These are phyloP conservation scores for Melierax canorus DNA, from an alignment of 2,113 vertebrate genomes.

Conservation along the genomic window DNA sequence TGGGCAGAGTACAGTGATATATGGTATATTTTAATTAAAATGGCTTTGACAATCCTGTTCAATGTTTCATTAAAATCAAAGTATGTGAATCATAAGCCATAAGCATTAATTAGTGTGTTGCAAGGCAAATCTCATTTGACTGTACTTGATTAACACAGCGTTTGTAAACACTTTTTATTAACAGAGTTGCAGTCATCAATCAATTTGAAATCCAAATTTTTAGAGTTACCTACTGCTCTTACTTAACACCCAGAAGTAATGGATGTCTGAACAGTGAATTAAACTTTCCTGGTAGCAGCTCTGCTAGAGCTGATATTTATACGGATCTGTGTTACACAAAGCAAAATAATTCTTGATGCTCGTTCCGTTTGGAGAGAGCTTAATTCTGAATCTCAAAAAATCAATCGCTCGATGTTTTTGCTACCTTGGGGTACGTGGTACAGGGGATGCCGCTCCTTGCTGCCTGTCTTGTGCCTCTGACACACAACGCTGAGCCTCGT, in stretches of 20 bases:
- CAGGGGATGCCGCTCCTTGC: not conserved
- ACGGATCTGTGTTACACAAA: not conserved
- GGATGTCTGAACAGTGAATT: not conserved
- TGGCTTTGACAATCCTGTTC: not conserved
- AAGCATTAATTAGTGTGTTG: conserved; percentile 29
- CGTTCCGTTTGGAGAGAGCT: accelerated
- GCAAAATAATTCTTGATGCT: not conserved
- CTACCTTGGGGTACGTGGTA: not conserved
- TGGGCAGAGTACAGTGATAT: not conserved
- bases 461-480: not conserved
- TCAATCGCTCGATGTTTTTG: not conserved
- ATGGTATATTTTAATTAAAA: not conserved
- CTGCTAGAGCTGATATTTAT: not conserved
- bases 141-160: not conserved
- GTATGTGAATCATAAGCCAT: conserved; percentile 1
- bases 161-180: conserved; percentile 38
- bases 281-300: not conserved
- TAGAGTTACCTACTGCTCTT: not conserved
- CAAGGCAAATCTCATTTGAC: conserved; percentile 4
- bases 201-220: not conserved
- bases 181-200: not conserved
- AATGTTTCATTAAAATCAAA: conserved; percentile 26
- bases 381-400: not conserved
- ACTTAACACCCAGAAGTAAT: not conserved
- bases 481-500: not conserved